phyloP scores from a whole-genome alignment of 1,140 invertebrate genomes.

The Apis cerana region DNA sequence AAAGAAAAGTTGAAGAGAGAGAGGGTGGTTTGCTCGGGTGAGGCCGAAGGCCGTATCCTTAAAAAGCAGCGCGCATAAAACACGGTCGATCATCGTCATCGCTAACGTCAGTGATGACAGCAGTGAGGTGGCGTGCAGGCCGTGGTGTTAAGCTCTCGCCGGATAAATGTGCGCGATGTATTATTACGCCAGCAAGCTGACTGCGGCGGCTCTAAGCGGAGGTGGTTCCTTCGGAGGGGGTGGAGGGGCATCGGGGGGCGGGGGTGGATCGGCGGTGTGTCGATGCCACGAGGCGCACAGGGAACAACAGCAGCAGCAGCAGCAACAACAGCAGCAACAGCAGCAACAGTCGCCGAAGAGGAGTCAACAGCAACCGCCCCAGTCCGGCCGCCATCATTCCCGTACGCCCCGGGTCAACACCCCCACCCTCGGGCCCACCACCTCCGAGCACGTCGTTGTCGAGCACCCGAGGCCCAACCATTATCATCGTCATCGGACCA shows the following conservation, averaged over 20 bases:
- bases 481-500: conserved; percentile 76
- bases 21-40: neutral
- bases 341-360: conserved; percentile 57
- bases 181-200: conserved; percentile 81
- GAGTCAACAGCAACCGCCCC: conserved; percentile 52
- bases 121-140: conserved; percentile 77
- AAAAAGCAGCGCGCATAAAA: conserved; percentile 42
- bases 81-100: conserved; percentile 67
- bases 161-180: conserved; percentile 82
- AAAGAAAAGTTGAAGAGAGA: neutral
- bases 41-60: neutral
- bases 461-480: conserved; percentile 72
- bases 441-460: conserved; percentile 74
- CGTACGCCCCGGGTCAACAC: conserved; percentile 64
- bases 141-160: conserved; percentile 79
- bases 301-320: conserved; percentile 64
- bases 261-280: conserved; percentile 63
- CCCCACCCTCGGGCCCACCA: conserved; percentile 61
- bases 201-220: conserved; percentile 80
- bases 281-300: conserved; percentile 73
- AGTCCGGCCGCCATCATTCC: conserved; percentile 58
- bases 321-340: conserved; percentile 56
- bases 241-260: conserved; percentile 51
- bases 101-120: conserved; percentile 79
- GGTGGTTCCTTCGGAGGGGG: conserved; percentile 65